A percentile compares a stretch with the other conserved stretches of the same genome.
Evolutionary conservation across 2,797 vertebrate genomes (phyloP).

Genomic region (Enteromius radiatus): DNA sequence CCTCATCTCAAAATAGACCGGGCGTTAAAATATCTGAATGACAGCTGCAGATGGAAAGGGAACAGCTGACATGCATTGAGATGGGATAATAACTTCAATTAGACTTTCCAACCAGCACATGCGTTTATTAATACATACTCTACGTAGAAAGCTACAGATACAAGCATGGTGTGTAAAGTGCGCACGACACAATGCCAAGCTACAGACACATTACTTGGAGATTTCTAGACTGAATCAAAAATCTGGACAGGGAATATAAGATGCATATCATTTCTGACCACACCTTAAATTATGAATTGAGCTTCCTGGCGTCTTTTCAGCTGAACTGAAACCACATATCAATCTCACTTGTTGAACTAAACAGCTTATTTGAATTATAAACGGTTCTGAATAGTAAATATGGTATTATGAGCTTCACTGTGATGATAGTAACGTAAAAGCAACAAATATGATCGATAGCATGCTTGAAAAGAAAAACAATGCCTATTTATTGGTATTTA

Average conservation of each 20-base stretch:
- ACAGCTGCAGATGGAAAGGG: slow-evolving; percentile 85
- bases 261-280: slow-evolving; percentile 2
- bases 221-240: not conserved
- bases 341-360: not conserved
- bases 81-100: slow-evolving; percentile 37
- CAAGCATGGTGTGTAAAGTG: not conserved
- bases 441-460: not conserved
- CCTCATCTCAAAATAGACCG: slow-evolving; percentile 84
- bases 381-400: not conserved
- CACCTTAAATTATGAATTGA: slow-evolving; percentile 24
- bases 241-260: not conserved
- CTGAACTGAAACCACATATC: not conserved
- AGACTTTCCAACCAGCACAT: slow-evolving; percentile 3
- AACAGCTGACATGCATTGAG: slow-evolving; percentile 83
- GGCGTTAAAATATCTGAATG: slow-evolving; percentile 81
- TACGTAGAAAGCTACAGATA: not conserved
- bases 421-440: not conserved
- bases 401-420: not conserved
- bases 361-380: not conserved
- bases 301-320: not conserved
- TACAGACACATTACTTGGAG: too few species aligned
- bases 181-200: not conserved
- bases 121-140: not conserved
- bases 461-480: not conserved
- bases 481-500: not conserved